phyloP scores from a whole-genome alignment of 1,140 invertebrate species.

The Solenopsis fugax region DNA sequence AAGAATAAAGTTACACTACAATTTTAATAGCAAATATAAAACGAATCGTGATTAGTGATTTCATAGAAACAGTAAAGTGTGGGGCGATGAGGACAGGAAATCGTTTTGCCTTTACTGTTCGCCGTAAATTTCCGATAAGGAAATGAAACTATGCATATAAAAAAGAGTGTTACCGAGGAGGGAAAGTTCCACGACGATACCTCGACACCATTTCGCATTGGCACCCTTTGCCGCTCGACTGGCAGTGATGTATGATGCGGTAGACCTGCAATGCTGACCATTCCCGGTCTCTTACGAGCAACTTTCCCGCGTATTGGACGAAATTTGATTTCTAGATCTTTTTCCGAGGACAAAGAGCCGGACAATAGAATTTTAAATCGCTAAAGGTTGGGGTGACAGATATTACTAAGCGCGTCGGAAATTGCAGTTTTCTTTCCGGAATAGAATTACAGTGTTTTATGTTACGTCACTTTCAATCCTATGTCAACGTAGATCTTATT shows the following conservation, averaged over 20 bases:
- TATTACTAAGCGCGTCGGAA: constrained; percentile 6
- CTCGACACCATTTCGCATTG: constrained; percentile 79
- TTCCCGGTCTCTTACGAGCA: constrained; percentile 44
- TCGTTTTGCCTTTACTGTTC: constrained; percentile 28
- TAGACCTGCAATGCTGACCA: constrained; percentile 72
- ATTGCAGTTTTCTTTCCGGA: constrained; percentile 19
- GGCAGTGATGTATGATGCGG: constrained; percentile 82
- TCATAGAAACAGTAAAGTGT: neutral
- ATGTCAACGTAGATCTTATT: constrained; percentile 11
- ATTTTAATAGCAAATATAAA: constrained; percentile 10
- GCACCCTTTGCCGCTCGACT: constrained; percentile 69
- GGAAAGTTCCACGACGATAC: constrained; percentile 75
- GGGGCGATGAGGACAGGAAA: constrained; percentile 4
- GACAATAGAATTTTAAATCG: constrained; percentile 59
- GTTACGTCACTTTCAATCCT: neutral
- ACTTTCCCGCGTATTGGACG: constrained; percentile 17
- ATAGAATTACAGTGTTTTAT: neutral
- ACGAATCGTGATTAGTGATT: neutral
- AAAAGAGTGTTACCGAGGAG: constrained; percentile 77
- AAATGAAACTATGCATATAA: constrained; percentile 86
- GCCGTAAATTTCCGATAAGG: constrained; percentile 81
- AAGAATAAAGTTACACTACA: neutral
- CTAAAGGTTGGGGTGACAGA: neutral
- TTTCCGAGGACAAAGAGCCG: constrained; percentile 27
- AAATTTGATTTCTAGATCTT: constrained; percentile 51